Percentiles rank a stretch among this genome's conserved stretches.
phyloP scores from a whole-genome alignment of 2,113 vertebrate genomes.

The Callipepla squamata region DNA sequence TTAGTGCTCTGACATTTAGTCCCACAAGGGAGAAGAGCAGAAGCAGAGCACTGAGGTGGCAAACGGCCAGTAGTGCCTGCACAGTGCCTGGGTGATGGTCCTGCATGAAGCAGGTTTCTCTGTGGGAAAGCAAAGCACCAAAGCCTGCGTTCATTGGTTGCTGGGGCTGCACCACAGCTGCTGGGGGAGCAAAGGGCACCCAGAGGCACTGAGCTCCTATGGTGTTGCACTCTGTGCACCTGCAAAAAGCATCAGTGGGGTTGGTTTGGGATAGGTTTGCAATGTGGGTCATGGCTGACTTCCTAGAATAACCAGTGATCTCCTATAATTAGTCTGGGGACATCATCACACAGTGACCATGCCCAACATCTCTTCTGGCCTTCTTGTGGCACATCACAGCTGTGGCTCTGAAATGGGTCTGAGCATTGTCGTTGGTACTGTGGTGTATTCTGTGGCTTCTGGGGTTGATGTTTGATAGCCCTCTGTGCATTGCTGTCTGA shows the following conservation, averaged over 20 bases:
- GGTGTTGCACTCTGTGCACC: too few species aligned
- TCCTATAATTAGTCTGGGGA: not conserved
- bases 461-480: not conserved
- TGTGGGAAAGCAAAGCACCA: not conserved
- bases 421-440: not conserved
- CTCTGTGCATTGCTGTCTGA: not conserved
- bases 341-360: not conserved
- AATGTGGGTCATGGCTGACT: not conserved
- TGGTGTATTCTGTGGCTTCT: not conserved
- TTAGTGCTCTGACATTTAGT: slow-evolving; percentile 13
- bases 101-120: not conserved
- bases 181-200: not conserved
- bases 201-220: not conserved
- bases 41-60: not conserved
- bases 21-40: not conserved
- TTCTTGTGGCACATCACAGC: not conserved
- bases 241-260: not conserved
- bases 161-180: not conserved
- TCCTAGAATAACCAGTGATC: not conserved
- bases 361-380: not conserved
- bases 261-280: not conserved
- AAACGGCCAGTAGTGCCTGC: not conserved
- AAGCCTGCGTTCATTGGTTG: not conserved
- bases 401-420: not conserved
- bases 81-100: rapidly evolving